Evolutionary conservation across 2,888 invertebrate species (phyloP).

Genomic region (Brenthis daphne): DNA sequence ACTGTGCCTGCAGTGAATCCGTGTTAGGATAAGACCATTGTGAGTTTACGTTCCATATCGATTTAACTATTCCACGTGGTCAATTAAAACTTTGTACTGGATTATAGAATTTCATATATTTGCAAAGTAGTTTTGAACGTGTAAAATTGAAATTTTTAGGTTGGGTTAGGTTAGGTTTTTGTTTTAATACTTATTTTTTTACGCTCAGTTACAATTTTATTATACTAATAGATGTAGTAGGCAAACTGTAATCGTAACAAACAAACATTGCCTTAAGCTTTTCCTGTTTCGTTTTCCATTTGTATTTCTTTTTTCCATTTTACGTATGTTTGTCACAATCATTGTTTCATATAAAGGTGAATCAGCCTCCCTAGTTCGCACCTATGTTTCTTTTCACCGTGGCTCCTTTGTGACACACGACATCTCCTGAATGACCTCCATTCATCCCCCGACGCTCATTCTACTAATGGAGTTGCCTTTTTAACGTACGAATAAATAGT

Average conservation of each 20-base stretch:
- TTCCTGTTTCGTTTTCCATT: conserved; percentile 3
- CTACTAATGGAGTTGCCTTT: conserved; percentile 78
- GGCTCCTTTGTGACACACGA: conserved; percentile 61
- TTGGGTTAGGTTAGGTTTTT: too few species aligned
- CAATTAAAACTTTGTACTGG: conserved; percentile 25
- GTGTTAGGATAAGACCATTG: conserved; percentile 38
- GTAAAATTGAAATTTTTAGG: neutral
- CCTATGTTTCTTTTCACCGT: conserved; percentile 48
- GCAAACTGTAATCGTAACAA: neutral
- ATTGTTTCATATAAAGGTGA: conserved; percentile 38
- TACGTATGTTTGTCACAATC: conserved; percentile 34
- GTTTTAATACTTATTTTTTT: too few species aligned
- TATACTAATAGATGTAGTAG: too few species aligned
- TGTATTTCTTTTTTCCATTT: conserved; percentile 27
- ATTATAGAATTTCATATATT: conserved; percentile 1
- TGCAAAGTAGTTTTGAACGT: neutral
- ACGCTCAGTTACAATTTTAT: too few species aligned
- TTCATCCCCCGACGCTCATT: conserved; percentile 72
- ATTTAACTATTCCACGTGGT: conserved; percentile 30
- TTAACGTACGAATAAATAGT: conserved; percentile 71
- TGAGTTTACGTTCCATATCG: conserved; percentile 37
- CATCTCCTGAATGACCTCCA: conserved; percentile 70
- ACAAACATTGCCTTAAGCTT: neutral
- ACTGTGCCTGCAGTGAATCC: conserved; percentile 33
- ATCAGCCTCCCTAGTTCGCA: conserved; percentile 37